Conservation (phyloP, 2,888 invertebrate species). For the Argyresthia albistria region DNA sequence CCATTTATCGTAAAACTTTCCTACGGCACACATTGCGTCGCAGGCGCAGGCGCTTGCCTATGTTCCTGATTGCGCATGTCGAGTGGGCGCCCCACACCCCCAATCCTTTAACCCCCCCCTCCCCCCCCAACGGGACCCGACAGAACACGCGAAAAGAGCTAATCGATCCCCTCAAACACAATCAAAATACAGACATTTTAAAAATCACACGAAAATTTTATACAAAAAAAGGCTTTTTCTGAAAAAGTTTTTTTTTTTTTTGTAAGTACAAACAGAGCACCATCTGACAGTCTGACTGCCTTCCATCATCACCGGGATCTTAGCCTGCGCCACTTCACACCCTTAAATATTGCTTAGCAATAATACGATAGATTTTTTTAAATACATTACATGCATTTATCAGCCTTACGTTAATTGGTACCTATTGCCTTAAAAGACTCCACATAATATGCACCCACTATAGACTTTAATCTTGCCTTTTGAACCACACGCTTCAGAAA, state of each 20-base stretch:
- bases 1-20: constrained; percentile 72
- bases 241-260: constrained; percentile 23
- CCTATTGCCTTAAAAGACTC: no score
- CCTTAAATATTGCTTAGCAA: no score
- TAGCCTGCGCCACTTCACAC: background rate
- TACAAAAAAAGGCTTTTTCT: background rate
- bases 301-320: background rate
- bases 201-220: background rate
- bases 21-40: constrained; percentile 67
- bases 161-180: background rate
- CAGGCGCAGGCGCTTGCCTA: constrained; percentile 61
- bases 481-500: no score
- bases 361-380: no score
- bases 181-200: background rate
- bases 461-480: no score
- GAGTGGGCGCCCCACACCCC: constrained; percentile 26
- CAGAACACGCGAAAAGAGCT: background rate
- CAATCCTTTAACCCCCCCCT: constrained; percentile 1
- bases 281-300: constrained; percentile 18
- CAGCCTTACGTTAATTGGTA: no score
- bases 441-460: no score
- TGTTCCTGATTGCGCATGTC: constrained; percentile 64
- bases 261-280: constrained; percentile 67
- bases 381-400: no score
- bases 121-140: constrained; percentile 1